phyloP scores from a whole-genome alignment of 2,888 invertebrate genomes.

The Sylvicola cinctus region DNA sequence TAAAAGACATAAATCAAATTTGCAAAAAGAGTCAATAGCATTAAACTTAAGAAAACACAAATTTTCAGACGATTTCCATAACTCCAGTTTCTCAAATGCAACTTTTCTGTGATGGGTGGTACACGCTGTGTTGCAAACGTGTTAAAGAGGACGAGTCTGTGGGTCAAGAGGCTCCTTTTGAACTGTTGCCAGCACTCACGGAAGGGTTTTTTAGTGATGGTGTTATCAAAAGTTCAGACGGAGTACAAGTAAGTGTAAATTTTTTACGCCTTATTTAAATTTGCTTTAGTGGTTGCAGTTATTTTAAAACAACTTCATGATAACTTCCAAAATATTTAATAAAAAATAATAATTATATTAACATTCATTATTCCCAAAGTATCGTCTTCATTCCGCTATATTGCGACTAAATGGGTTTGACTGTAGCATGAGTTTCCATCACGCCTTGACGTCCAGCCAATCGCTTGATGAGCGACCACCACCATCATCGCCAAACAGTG shows the following conservation, averaged over 20 bases:
- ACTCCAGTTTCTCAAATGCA: slow-evolving; percentile 30
- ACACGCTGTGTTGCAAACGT: slow-evolving; percentile 37
- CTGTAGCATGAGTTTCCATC: slow-evolving; percentile 29
- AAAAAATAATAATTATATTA: too few species aligned
- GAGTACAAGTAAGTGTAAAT: slow-evolving; percentile 13
- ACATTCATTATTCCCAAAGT: too few species aligned
- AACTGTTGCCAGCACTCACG: slow-evolving; percentile 39
- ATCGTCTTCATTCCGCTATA: slow-evolving; percentile 29
- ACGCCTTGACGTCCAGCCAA: not conserved
- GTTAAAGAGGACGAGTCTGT: slow-evolving; percentile 27
- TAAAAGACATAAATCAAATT: not conserved
- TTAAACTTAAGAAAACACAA: too few species aligned
- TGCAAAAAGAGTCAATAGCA: too few species aligned
- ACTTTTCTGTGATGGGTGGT: slow-evolving; percentile 39
- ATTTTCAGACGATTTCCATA: slow-evolving; percentile 28
- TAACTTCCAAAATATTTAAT: too few species aligned
- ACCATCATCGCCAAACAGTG: not conserved
- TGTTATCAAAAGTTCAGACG: slow-evolving; percentile 17
- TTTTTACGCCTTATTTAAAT: too few species aligned
- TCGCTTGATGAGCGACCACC: too few species aligned
- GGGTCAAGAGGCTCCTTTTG: slow-evolving; percentile 32
- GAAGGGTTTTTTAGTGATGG: slow-evolving; percentile 43
- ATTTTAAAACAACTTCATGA: too few species aligned
- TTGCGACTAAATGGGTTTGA: slow-evolving; percentile 32
- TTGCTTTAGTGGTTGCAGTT: slow-evolving; percentile 2